A percentile compares a stretch with the other conserved stretches of the same genome.
These are phyloP conservation scores for Cheilosia scutellata DNA, from an alignment of 2,888 invertebrate genomes.

Conservation along the genomic window DNA sequence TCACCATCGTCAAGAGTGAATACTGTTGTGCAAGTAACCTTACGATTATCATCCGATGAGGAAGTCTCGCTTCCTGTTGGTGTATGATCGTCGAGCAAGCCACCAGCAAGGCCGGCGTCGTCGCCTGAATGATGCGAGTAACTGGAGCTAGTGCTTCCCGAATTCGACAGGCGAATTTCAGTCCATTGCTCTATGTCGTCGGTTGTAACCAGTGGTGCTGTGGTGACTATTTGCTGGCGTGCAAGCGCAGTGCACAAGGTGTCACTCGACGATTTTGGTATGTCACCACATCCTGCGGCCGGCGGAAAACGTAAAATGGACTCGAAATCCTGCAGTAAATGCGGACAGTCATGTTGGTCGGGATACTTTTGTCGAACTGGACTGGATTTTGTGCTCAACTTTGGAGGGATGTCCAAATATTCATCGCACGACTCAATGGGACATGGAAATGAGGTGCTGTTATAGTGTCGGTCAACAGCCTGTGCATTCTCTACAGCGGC, in stretches of 20 bases:
- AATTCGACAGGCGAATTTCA: conserved; percentile 83
- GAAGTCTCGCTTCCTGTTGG: conserved; percentile 82
- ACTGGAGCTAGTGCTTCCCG: conserved; percentile 83
- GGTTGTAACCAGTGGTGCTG: conserved; percentile 59
- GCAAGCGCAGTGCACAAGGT: conserved; percentile 51
- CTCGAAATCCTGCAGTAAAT: conserved; percentile 83
- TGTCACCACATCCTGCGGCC: conserved; percentile 76
- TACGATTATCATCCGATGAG: conserved; percentile 82
- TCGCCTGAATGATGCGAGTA: conserved; percentile 83
- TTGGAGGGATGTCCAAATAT: conserved; percentile 82
- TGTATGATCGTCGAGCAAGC: conserved; percentile 81
- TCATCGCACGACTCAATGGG: conserved; percentile 81
- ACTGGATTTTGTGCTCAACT: conserved; percentile 81
- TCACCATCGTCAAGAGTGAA: conserved; percentile 80
- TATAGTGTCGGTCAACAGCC: conserved; percentile 14
- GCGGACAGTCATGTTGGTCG: conserved; percentile 83
- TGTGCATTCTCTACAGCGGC: conserved; percentile 37
- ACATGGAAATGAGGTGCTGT: conserved; percentile 77
- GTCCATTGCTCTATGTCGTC: conserved; percentile 84
- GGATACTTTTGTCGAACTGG: conserved; percentile 80
- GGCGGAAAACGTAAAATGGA: conserved; percentile 81
- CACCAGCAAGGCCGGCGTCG: conserved; percentile 53
- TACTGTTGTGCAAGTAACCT: conserved; percentile 83
- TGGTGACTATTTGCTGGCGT: conserved; percentile 56
- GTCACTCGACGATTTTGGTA: conserved; percentile 67